phyloP scores from a whole-genome alignment of 2,888 invertebrate species.

The Drosophila pseudotakahashii region DNA sequence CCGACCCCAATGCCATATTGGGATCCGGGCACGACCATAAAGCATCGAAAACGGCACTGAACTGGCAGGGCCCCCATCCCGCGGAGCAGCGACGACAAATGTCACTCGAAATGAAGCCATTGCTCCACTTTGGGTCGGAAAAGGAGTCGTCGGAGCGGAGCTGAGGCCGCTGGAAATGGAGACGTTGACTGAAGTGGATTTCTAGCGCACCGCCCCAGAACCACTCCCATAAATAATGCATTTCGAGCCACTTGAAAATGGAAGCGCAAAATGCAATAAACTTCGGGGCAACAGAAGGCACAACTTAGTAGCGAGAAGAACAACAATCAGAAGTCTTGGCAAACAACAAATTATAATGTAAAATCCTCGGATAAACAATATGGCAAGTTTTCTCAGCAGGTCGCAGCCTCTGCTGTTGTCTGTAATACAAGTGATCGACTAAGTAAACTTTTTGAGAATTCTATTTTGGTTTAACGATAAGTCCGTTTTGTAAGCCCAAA shows the following conservation, averaged over 20 bases:
- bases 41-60: conserved; percentile 49
- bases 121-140: conserved; percentile 63
- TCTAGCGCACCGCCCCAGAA: conserved; percentile 68
- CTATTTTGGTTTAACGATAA: not conserved
- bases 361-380: conserved; percentile 24
- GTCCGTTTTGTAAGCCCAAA: not conserved
- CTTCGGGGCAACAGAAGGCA: conserved; percentile 39
- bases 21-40: conserved; percentile 53
- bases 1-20: conserved; percentile 58
- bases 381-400: conserved; percentile 45
- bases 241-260: conserved; percentile 66
- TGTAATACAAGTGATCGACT: conserved; percentile 6
- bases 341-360: conserved; percentile 61
- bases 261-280: conserved; percentile 61
- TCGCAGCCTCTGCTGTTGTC: conserved; percentile 7
- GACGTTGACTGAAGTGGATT: conserved; percentile 61
- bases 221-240: conserved; percentile 73
- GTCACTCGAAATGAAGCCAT: conserved; percentile 76
- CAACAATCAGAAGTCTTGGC: conserved; percentile 24
- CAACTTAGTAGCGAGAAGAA: not conserved
- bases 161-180: conserved; percentile 50
- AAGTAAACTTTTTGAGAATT: not conserved
- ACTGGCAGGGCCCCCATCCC: conserved; percentile 50
- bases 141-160: not conserved
- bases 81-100: conserved; percentile 67